Percentiles rank a stretch among this genome's conserved stretches.
Conservation (phyloP, 2,888 invertebrate species). For the Resseliella maxima region DNA sequence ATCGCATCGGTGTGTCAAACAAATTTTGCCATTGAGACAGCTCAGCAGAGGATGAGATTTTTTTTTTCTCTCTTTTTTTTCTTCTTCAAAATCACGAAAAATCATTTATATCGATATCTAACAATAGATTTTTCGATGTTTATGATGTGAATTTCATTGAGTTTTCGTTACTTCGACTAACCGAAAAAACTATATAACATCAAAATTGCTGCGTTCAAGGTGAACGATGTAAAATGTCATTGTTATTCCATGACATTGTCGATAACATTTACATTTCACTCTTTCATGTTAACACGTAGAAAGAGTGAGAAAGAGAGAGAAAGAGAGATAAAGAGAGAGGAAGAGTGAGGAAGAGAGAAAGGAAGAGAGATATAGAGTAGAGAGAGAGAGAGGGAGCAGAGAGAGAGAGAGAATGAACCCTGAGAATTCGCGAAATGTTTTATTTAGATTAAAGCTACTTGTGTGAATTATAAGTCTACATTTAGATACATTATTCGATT, state of each 20-base stretch:
- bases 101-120: not conserved
- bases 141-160: slow-evolving; percentile 25
- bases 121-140: slow-evolving; percentile 39
- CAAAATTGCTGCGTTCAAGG: not conserved
- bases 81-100: not conserved
- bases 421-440: slow-evolving; percentile 31
- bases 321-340: too few relatives aligned
- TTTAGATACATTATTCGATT: slow-evolving; percentile 2
- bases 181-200: not conserved
- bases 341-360: too few relatives aligned
- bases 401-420: too few relatives aligned
- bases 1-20: not conserved
- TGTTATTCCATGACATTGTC: slow-evolving; percentile 18
- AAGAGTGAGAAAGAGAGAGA: too few relatives aligned
- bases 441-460: not conserved
- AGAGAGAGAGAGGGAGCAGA: too few relatives aligned
- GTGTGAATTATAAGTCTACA: slow-evolving; percentile 26
- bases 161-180: not conserved
- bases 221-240: not conserved
- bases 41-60: not conserved
- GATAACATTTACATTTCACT: not conserved
- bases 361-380: too few relatives aligned
- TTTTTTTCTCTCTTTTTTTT: too few relatives aligned
- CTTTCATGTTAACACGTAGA: not conserved
- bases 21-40: not conserved